A percentile compares a stretch with the other conserved stretches of the same genome.
phyloP scores from a whole-genome alignment of 1,140 invertebrate species.

The Drosophila lini region DNA sequence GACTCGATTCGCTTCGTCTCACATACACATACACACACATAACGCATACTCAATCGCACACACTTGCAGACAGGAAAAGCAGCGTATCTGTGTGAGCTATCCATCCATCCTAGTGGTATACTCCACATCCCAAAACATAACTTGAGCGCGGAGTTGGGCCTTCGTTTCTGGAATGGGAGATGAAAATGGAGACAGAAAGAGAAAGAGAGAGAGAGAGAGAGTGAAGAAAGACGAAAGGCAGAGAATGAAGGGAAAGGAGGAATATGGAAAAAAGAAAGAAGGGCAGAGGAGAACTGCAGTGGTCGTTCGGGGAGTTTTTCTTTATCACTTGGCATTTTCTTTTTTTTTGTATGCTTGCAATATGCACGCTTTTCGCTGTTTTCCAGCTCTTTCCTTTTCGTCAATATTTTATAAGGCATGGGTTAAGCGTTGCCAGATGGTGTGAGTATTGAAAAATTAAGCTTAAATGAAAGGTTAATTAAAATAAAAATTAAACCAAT shows the following conservation, averaged over 20 bases:
- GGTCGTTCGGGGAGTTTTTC: constrained; percentile 40
- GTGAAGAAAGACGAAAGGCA: neutral
- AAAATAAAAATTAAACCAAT: neutral
- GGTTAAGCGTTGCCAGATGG: constrained; percentile 23
- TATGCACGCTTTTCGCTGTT: constrained; percentile 26
- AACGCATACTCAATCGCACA: constrained; percentile 24
- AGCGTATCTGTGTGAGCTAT: constrained; percentile 30
- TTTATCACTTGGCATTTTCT: constrained; percentile 30
- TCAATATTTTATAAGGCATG: constrained; percentile 29
- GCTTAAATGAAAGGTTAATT: neutral
- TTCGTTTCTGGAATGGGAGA: constrained; percentile 24
- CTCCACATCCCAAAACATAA: constrained; percentile 59
- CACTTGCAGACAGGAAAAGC: constrained; percentile 43
- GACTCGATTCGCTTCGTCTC: constrained; percentile 60
- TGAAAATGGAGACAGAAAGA: constrained; percentile 33
- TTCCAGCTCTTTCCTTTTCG: constrained; percentile 23
- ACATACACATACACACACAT: constrained; percentile 18
- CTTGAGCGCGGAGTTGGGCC: constrained; percentile 20
- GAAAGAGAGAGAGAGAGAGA: constrained; percentile 7
- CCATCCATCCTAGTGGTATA: constrained; percentile 65
- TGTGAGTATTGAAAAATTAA: neutral
- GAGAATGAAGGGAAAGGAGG: neutral
- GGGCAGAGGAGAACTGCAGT: constrained; percentile 36
- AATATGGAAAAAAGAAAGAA: constrained; percentile 1
- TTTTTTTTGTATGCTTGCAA: constrained; percentile 16